Evolutionary conservation across 2,888 invertebrate species (phyloP), one percentile per base, ranked within the genome.

Genomic region (Melinopterus prodromus): DNA sequence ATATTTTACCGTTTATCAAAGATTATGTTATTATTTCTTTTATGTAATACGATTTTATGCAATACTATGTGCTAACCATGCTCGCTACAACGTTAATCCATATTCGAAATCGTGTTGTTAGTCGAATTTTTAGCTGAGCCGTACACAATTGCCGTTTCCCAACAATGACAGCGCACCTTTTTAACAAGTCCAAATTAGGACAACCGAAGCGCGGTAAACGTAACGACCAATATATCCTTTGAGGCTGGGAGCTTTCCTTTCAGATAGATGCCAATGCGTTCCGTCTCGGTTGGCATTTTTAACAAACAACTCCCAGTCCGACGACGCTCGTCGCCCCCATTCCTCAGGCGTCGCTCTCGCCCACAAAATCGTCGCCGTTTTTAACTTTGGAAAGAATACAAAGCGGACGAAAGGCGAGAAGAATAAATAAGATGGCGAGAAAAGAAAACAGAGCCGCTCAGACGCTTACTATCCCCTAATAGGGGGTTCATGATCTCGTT

Each of bases 231-330:
- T 77, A 77, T 77, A 69, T 77, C 35, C 77, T 77, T 77, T 77
- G 53, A 69, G 35, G 15, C n/a, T 26, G 69, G 9, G 16, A 26
- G 35, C 69, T 77, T 38, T 77, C 35, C 53, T 71, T 71, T 71
- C 26, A 71, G 35, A 78, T 7, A 78, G 71, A 78, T 16, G 15
- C 77, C 82, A 78, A 82, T 81, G 77, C 76, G 77, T 84, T 84
- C 81, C 83, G 80, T 80, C 81, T 82, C 82, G 81, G 80, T 83
- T 82, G 81, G 80, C 83, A 82, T 80, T 82, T 84, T 84, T 84
- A 84, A 84, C 83, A 84, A 84, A 82, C 82, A 82, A 79, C 72
- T 71, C 71, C 69, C 80, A 79, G 26, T 14, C 1, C 14, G 15
- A 15, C 16, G 16, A 26, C 14, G 26, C 72, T 5, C 14, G 14